Evolutionary conservation across 2,797 vertebrate species (phyloP).

Genomic region (Enteromius afrohamiltoni): DNA sequence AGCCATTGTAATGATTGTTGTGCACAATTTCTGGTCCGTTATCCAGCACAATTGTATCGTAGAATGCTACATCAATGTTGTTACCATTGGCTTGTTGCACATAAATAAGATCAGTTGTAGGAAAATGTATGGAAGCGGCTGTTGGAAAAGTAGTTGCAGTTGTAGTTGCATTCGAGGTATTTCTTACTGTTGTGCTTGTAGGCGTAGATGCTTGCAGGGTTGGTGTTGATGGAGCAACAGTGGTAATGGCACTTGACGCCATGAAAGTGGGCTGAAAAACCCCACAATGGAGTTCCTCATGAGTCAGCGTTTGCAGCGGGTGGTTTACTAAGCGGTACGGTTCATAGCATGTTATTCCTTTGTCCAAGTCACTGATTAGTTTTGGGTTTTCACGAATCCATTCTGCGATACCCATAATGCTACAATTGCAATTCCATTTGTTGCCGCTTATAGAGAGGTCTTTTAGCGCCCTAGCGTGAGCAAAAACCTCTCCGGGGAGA

Average conservation of each 20-base stretch:
- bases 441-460: conserved; percentile 73
- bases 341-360: conserved; percentile 64
- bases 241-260: background rate
- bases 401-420: conserved; percentile 74
- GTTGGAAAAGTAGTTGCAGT: background rate
- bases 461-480: conserved; percentile 52
- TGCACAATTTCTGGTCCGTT: conserved; percentile 73
- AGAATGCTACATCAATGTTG: conserved; percentile 54
- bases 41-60: conserved; percentile 67
- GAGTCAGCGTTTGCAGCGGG: conserved; percentile 60
- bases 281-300: conserved; percentile 47
- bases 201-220: background rate
- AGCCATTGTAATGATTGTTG: conserved; percentile 67
- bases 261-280: background rate
- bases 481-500: conserved; percentile 72
- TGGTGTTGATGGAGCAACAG: background rate
- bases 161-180: background rate
- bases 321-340: conserved; percentile 54
- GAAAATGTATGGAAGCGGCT: background rate
- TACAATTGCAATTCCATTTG: conserved; percentile 84
- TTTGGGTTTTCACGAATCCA: conserved; percentile 78
- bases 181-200: background rate
- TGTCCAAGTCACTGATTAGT: conserved; percentile 58
- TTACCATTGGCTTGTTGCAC: background rate
- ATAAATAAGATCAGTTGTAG: background rate